Evolutionary conservation across 2,888 invertebrate genomes (phyloP).

Genomic region (Gymnoscelis rufifasciata): DNA sequence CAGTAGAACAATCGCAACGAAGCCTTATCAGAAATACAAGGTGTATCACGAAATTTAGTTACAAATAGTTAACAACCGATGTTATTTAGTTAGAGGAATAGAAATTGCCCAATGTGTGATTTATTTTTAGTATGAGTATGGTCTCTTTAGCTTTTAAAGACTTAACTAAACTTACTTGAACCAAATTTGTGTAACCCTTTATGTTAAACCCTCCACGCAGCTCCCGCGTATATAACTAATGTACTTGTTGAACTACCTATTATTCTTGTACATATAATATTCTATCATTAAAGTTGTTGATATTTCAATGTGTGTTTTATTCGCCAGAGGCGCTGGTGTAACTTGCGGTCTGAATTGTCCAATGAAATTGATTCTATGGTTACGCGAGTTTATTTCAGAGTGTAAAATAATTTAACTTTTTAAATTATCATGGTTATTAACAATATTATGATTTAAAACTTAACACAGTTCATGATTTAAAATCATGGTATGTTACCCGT

Average conservation of each 20-base stretch:
- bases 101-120: constrained; percentile 11
- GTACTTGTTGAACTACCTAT: constrained; percentile 62
- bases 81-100: constrained; percentile 1
- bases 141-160: background rate
- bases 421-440: too few relatives aligned
- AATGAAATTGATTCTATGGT: too few relatives aligned
- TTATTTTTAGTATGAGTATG: background rate
- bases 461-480: too few relatives aligned
- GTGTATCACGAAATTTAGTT: constrained; percentile 5
- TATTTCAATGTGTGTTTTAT: constrained; percentile 57
- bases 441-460: too few relatives aligned
- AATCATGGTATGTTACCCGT: too few relatives aligned
- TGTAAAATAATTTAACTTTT: too few relatives aligned
- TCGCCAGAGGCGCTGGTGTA: background rate
- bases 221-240: constrained; percentile 27
- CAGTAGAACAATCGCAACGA: background rate
- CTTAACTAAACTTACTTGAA: background rate
- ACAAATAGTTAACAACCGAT: background rate
- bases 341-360: too few relatives aligned
- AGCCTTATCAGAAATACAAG: background rate
- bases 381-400: too few relatives aligned
- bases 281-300: constrained; percentile 77
- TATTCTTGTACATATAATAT: constrained; percentile 71
- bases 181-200: background rate
- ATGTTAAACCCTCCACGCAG: constrained; percentile 18